Evolutionary conservation across 2,797 vertebrate species (phyloP).

Genomic region (Tragopan temminckii): DNA sequence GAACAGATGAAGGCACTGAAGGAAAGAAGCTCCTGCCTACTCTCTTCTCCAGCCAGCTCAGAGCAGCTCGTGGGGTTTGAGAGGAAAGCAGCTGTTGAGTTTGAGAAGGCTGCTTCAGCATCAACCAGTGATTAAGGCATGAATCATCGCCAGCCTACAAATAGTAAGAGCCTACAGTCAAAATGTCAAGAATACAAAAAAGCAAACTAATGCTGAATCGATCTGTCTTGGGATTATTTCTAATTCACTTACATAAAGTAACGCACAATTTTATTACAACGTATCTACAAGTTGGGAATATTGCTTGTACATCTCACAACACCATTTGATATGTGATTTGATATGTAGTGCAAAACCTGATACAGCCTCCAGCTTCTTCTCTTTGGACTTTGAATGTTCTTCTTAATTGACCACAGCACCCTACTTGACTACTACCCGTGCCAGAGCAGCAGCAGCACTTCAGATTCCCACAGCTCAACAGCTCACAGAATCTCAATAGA

Average conservation of each 20-base stretch:
- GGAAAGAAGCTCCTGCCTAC: neutral
- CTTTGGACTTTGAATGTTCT: neutral
- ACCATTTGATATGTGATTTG: neutral
- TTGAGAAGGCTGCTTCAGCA: constrained; percentile 14
- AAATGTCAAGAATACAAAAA: constrained; percentile 47
- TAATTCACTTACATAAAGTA: neutral
- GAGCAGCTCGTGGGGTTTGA: neutral
- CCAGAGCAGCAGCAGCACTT: neutral
- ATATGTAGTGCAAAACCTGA: neutral
- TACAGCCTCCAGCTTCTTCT: neutral
- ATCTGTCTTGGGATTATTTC: constrained; percentile 16
- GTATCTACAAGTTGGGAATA: neutral
- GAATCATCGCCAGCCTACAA: constrained; percentile 52
- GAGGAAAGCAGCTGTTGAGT: constrained; percentile 33
- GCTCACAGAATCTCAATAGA: neutral
- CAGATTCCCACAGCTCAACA: neutral
- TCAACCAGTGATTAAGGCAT: neutral
- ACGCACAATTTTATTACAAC: neutral
- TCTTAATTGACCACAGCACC: neutral
- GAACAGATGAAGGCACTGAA: neutral
- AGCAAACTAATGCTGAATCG: constrained; percentile 18
- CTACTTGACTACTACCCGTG: neutral
- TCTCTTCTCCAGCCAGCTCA: neutral
- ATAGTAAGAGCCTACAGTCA: constrained; percentile 30
- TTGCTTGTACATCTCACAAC: neutral